A percentile compares a stretch with the other conserved stretches of the same genome.
Conservation (phyloP, 2,888 invertebrate genomes). For the Zelleria hepariella region DNA sequence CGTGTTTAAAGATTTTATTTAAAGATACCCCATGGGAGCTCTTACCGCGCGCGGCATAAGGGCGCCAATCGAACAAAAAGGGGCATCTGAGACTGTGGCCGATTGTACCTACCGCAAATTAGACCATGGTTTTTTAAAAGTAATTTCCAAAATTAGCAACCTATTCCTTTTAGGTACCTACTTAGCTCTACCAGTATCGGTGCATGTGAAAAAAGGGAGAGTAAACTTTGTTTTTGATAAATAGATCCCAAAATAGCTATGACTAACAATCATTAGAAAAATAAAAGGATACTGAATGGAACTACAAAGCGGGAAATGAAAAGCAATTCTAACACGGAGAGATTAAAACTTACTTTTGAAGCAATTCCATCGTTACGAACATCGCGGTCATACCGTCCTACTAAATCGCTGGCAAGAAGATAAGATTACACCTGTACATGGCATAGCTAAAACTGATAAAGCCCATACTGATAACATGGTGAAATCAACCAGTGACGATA, state of each 20-base stretch:
- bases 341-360: background rate
- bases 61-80: no score
- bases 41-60: no score
- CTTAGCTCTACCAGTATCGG: no score
- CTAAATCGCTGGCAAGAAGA: constrained; percentile 54
- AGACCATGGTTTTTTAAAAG: no score
- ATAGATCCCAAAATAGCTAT: background rate
- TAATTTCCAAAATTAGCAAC: no score
- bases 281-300: background rate
- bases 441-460: constrained; percentile 40
- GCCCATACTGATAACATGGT: constrained; percentile 38
- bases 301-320: background rate
- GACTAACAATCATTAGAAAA: background rate
- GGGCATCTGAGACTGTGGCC: no score
- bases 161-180: no score
- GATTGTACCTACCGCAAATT: no score
- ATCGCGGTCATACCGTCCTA: constrained; percentile 43
- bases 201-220: no score
- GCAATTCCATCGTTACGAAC: background rate
- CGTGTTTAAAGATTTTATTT: no score
- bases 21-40: no score
- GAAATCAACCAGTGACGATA: constrained; percentile 47
- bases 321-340: background rate
- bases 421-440: constrained; percentile 46
- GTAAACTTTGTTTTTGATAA: background rate